These are phyloP conservation scores for Halcyon malimbica DNA, from an alignment of 2,113 vertebrate species.

Conservation along the genomic window DNA sequence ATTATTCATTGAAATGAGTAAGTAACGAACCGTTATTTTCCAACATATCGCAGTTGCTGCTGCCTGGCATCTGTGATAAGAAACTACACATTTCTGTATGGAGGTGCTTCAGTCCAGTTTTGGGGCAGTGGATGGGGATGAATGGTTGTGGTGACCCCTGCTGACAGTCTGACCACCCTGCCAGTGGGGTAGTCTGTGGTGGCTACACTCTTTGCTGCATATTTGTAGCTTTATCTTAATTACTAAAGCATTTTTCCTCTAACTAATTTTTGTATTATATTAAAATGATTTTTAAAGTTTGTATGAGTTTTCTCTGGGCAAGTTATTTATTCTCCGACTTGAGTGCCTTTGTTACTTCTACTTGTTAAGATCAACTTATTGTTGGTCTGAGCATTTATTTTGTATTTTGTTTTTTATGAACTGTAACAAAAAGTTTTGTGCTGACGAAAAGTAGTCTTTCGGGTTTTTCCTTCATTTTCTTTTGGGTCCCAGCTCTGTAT, in stretches of 20 bases:
- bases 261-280: constrained; percentile 85
- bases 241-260: constrained; percentile 82
- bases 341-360: constrained; percentile 91
- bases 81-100: accelerated
- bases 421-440: constrained; percentile 56
- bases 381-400: constrained; percentile 67
- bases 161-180: neutral
- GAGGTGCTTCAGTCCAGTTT: neutral
- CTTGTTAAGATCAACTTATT: constrained; percentile 63
- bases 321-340: constrained; percentile 83
- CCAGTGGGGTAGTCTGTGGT: neutral
- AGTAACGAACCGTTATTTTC: accelerated
- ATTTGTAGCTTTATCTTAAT: neutral
- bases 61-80: neutral
- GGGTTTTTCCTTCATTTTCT: neutral
- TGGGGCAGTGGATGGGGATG: neutral
- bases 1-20: neutral
- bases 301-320: constrained; percentile 90
- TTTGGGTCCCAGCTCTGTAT: neutral
- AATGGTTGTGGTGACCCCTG: neutral
- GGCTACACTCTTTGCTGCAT: neutral
- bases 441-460: neutral
- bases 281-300: constrained; percentile 88
- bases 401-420: constrained; percentile 64
- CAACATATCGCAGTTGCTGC: accelerated